Conservation (phyloP, 2,113 vertebrate genomes). For the Sarotherodon lohbergeri region DNA sequence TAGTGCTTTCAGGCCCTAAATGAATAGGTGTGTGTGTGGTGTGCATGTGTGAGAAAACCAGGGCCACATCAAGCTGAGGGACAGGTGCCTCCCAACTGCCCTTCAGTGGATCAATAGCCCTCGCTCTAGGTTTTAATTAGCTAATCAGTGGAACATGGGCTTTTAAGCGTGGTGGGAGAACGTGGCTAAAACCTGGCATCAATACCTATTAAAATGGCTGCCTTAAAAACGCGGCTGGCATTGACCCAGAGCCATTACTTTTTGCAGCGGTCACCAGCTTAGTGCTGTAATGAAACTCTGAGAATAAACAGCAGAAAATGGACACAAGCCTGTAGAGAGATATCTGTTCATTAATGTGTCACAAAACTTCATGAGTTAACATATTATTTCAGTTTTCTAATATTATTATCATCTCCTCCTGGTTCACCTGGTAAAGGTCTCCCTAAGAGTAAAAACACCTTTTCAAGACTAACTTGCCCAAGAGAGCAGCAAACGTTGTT, state of each 20-base stretch:
- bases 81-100: conserved; percentile 39
- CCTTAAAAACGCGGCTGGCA: not conserved
- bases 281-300: conserved; percentile 8
- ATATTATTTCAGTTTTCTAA: not conserved
- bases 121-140: conserved; percentile 69
- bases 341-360: not conserved
- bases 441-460: not conserved
- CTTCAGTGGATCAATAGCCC: conserved; percentile 58
- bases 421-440: not conserved
- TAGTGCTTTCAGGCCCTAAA: conserved; percentile 24
- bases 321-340: not conserved
- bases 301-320: not conserved
- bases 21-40: not conserved
- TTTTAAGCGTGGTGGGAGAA: conserved; percentile 64
- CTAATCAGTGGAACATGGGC: conserved; percentile 71
- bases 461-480: not conserved
- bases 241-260: conserved; percentile 17
- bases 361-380: not conserved
- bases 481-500: not conserved
- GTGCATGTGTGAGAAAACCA: not conserved
- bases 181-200: conserved; percentile 49
- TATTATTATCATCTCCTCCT: not conserved
- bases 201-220: conserved; percentile 66
- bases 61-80: conserved; percentile 35
- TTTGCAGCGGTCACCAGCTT: conserved; percentile 17